phyloP scores from a whole-genome alignment of 2,888 invertebrate genomes.

The Nephrocerus scutellatus region DNA sequence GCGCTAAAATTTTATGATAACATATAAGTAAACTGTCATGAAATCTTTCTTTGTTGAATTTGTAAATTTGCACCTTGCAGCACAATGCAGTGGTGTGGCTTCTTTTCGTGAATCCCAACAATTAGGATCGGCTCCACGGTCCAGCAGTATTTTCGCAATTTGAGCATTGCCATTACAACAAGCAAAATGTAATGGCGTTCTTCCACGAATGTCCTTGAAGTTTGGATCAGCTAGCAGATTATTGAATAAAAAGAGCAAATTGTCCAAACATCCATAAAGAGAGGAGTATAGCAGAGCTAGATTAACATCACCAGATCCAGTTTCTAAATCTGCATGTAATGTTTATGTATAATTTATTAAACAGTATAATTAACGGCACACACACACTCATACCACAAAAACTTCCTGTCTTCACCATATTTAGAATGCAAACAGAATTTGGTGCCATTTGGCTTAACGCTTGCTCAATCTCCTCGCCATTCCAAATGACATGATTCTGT shows the following conservation, averaged over 20 bases:
- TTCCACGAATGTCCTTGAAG: conserved; percentile 59
- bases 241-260: conserved; percentile 34
- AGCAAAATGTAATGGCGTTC: conserved; percentile 70
- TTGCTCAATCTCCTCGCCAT: conserved; percentile 39
- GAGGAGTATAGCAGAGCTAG: conserved; percentile 40
- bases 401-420: conserved; percentile 36
- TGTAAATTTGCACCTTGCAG: conserved; percentile 67
- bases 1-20: conserved; percentile 27
- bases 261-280: conserved; percentile 37
- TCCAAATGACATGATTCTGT: conserved; percentile 41
- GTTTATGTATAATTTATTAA: neutral
- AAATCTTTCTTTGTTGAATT: conserved; percentile 24
- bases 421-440: conserved; percentile 32
- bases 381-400: conserved; percentile 31
- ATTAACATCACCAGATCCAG: conserved; percentile 39
- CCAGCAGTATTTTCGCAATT: conserved; percentile 63
- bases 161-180: conserved; percentile 67
- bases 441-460: conserved; percentile 31
- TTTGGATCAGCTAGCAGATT: conserved; percentile 54
- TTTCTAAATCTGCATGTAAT: conserved; percentile 31
- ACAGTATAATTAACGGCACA: neutral
- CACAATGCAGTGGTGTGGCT: conserved; percentile 71
- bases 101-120: conserved; percentile 64
- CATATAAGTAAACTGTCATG: conserved; percentile 16
- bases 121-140: conserved; percentile 61